Evolutionary conservation across 2,797 vertebrate species (phyloP), one percentile per base, ranked within the genome.

Genomic region (Pangasius djambal): DNA sequence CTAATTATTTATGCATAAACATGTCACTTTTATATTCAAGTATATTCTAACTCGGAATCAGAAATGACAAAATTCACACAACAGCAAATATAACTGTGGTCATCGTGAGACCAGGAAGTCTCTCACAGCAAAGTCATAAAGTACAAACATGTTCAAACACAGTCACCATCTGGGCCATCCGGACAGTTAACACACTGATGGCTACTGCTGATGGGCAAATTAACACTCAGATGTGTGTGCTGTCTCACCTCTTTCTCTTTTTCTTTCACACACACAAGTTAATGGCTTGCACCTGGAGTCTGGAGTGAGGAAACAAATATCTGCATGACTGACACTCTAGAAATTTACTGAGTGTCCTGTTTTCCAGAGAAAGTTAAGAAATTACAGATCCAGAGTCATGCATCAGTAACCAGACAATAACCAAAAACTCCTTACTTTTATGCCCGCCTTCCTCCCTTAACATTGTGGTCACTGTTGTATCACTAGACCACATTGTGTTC

Each of bases 211-310:
- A 93, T 89, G 89, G 93, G 91, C 91, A 92, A 95, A 94, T 96
- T 96, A 95, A 92, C 94, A 93, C 93, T 91, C 90, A 93, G 93
- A 94, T 94, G 94, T 94, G 89, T 91, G 78, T 79, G 83, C 88
- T 34, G 87, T 88, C 89, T 55, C 87, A 90, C 77, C 86, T 92
- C 85, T 95, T 93, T 93, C 94, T 89, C 50, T 79, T 40, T 84
- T 74, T 86, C 83, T 86, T 85, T 77, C 83, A 83, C 84, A 88
- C 88, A 90, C 59, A 91, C 69, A 90, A 90, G 92, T 92, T 94
- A 93, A 94, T 94, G 77, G 88, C 79, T 82, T 83, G 88, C 92
- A 93, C 91, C 91, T 92, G 92, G 91, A 87, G 87, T 87, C 72
- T 89, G 86, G 83, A 77, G 89, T 91, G 90, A 59, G 61, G n/a